Evolutionary conservation across 2,888 invertebrate species (phyloP).

Genomic region (Linnaemya vulpina): DNA sequence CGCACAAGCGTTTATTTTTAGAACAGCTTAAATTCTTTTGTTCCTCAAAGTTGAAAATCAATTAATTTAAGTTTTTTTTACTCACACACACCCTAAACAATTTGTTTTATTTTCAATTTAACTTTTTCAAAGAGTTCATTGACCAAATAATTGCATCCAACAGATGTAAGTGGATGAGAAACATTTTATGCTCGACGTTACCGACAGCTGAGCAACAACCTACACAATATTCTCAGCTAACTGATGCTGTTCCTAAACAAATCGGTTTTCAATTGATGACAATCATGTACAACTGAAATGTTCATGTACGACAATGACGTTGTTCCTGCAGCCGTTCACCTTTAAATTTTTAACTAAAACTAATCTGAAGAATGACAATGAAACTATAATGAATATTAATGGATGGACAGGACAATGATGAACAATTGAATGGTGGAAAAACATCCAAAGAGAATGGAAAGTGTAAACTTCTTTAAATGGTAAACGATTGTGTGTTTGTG

Average conservation of each 20-base stretch:
- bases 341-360: background rate
- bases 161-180: background rate
- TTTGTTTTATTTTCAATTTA: too few relatives aligned
- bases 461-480: background rate
- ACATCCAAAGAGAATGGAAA: background rate
- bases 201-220: slow-evolving; percentile 1
- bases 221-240: background rate
- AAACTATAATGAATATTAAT: slow-evolving; percentile 18
- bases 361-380: background rate
- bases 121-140: background rate
- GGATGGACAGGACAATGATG: background rate
- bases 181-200: background rate
- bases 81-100: too few relatives aligned
- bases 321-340: background rate
- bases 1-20: too few relatives aligned
- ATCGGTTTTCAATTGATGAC: background rate
- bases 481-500: too few relatives aligned
- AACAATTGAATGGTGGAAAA: background rate
- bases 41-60: too few relatives aligned
- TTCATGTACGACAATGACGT: background rate
- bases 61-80: too few relatives aligned
- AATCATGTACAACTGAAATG: background rate
- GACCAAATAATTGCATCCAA: background rate
- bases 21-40: too few relatives aligned
- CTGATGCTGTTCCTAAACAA: background rate